Base-by-base conservation (phyloP, 2,113 vertebrate species). In the Dipodomys stephensi region DNA sequence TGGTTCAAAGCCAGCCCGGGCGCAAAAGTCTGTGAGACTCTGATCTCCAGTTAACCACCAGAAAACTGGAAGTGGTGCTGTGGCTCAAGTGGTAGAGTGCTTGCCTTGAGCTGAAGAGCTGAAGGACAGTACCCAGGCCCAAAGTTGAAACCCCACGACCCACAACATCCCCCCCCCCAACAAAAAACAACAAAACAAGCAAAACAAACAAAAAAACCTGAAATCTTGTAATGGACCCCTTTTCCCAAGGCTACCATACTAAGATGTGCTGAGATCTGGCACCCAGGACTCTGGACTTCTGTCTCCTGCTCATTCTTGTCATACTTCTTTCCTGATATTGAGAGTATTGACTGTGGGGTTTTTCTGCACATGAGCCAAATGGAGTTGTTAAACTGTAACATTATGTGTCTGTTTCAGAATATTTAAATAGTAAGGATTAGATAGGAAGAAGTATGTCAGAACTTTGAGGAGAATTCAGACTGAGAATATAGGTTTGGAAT, bases 401-500 rank as follows among this genome's bases (percentile, higher is more conserved):
- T 13, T 28, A n/a, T 15, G 1, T 62, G 39, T 20, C 68, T 81
- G 85, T 80, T 86, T 87, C 71, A 72, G 71, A 32, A 35, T 79
- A 89, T 93, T 92, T 91, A 62, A 83, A 25, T 84, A 73, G 68
- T 91, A 39, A 91, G 91, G 35, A 69, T 19, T 73, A 46, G 77
- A 19, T 20, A 71, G 53, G 6, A 57, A 57, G 15, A 57, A 57
- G 53, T 83, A 7, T 77, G 28, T 83, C n/a, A 83, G 35, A 94
- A 65, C 64, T 74, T 30, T 81, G 72, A 83, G n/a, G 27, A 88
- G 49, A 28, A 76, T 64, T 82, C 87, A 69, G 62, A 23, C 28
- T 16, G 62, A 91, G 57, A 86, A 49, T 62, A 28, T 80, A 77
- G 28, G 23, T 62, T 83, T 39, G 10, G 23, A 85, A 23, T 76